Base-by-base conservation (phyloP, 2,888 invertebrate genomes). In the Drosophila acutilabella region DNA sequence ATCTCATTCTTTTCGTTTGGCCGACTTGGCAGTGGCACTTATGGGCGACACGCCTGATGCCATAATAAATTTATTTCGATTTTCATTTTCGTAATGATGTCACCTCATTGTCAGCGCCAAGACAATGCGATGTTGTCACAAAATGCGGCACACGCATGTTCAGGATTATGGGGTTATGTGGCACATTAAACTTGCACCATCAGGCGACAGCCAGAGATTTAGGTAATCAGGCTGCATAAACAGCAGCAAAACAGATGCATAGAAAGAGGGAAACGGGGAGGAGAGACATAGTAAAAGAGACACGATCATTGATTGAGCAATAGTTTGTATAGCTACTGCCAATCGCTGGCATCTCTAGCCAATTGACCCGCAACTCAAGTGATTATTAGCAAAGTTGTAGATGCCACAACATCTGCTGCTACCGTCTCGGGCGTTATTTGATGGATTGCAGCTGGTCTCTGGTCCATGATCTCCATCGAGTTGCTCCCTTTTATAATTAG, bases 361-460 rank as follows among this genome's bases (percentile, higher is more conserved):
- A 78, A 77, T 77, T 77, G 79, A 77, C 77, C 77, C 59, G 79
- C 48, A 76, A 69, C 69, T 88, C 88, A 72, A 85, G 79, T 72
- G 81, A 64, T 71, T 76, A 68, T 71, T 64, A 61, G 56, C 58
- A 45, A 38, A 53, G 14, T 18, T 20, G 1, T 33, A 10, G 38
- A 30, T 51, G 53, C 44, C 41, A 20, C 48, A 41, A 53, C 73
- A 53, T 64, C 61, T 60, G 50, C 26, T 60, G 36, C 57, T 54
- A 64, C 36, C 53, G 57, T 64, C 57, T 77, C 62, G 44, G 71
- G 64, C 62, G 59, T 48, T 44, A 71, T 58, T 71, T 88, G 83
- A 84, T 86, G 83, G 83, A 88, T 85, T 85, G 83, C 83, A 84
- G 88, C 83, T 88, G 83, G 58, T 66, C 42, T 18, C 47, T 52